A percentile compares a stretch with the other conserved stretches of the same genome.
Evolutionary conservation across 2,888 invertebrate species (phyloP).

Genomic region (Metellina segmentata): DNA sequence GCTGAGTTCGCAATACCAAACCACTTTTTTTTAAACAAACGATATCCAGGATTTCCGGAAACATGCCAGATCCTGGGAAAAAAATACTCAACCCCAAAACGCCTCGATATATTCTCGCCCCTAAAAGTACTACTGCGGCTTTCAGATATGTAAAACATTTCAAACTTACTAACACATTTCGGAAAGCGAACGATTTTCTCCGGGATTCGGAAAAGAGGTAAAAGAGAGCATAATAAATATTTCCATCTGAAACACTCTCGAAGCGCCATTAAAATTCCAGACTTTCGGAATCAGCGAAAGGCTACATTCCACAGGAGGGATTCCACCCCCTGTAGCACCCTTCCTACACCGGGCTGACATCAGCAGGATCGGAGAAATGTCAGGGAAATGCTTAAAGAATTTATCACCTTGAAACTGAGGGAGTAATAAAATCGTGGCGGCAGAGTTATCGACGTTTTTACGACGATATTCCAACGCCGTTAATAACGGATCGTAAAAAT

Average conservation of each 20-base stretch:
- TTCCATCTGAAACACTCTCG: slow-evolving; percentile 9
- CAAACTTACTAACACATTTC: neutral
- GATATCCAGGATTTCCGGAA: no score
- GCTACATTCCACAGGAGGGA: neutral
- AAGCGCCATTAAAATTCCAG: slow-evolving; percentile 44
- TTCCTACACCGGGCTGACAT: no score
- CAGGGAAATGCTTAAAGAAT: slow-evolving; percentile 44
- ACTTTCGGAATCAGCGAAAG: neutral
- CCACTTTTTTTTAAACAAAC: no score
- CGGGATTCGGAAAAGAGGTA: neutral
- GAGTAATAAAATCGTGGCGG: slow-evolving; percentile 26
- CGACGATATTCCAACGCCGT: slow-evolving; percentile 35
- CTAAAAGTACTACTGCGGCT: no score
- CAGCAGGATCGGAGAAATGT: slow-evolving; percentile 21
- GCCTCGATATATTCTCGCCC: no score
- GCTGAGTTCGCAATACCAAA: no score
- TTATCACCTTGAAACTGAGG: slow-evolving; percentile 46
- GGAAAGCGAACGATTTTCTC: neutral
- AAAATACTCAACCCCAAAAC: no score
- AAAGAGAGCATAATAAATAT: slow-evolving; percentile 31
- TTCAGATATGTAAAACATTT: no score
- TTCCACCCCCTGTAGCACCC: no score
- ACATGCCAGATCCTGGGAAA: no score
- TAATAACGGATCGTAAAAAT: slow-evolving; percentile 65
- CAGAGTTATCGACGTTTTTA: slow-evolving; percentile 45